Base-by-base conservation (phyloP, 2,113 vertebrate species). In the Haemorhous mexicanus region DNA sequence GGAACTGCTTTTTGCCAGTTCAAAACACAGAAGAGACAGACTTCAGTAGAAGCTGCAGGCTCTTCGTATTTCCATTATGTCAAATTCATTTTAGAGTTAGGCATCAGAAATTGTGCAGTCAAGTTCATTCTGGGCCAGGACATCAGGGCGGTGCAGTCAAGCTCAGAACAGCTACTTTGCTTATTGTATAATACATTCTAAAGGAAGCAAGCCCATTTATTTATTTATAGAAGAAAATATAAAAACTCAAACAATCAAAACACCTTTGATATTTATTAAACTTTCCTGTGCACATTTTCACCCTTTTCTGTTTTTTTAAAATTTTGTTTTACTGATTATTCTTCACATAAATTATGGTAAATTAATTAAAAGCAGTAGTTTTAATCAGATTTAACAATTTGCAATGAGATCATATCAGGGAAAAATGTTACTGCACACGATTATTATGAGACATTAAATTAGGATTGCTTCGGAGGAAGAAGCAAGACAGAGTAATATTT, bases 41-140 rank as follows among this genome's bases (percentile, higher is more conserved):
- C 83, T 20, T 86, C 68, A 53, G 64, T 84, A 58, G 52, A 72
- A 96, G 96, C 96, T 96, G 72, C 82, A 96, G 95, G 96, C 92
- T 90, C 74, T 93, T 87, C 92, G 87, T 91, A 90, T 90, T 96
- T 96, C 88, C 94, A 82, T 97, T 94, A 93, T 89, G 94, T 96
- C 95, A 96, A 95, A 94, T 90, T 90, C 64, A 73, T 93, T 97
- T 96, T 84, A 49, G 61, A 92, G 62, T 84, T 72, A 75, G 23
- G 44, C 90, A 92, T 90, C 72, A 90, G 83, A 95, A 93, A 93
- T 90, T 95, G 90, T 93, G 85, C 96, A 95, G 76, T 90, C 92
- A 89, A 84, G 67, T 86, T 94, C 76, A 92, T 96, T 92, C 80
- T 84, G 73, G 79, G 86, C 85, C 84, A 92, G 56, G 52, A 32